A percentile compares a stretch with the other conserved stretches of the same genome.
Evolutionary conservation across 2,113 vertebrate species (phyloP).

Genomic region (Sapayoa aenigma): DNA sequence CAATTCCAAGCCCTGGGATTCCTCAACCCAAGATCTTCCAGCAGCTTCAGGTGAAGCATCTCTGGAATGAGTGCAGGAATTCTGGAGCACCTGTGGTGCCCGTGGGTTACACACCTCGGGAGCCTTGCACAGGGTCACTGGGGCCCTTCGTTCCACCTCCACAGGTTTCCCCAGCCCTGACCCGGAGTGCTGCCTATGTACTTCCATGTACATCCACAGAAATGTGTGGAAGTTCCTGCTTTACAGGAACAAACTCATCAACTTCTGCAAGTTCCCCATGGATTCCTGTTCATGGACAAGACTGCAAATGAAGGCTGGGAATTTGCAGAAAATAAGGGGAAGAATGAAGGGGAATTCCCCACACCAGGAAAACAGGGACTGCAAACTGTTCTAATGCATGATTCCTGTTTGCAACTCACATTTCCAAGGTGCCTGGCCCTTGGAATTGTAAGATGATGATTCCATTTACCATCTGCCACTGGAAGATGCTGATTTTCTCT

Average conservation of each 20-base stretch:
- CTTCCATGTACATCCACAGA: background rate
- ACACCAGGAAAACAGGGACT: background rate
- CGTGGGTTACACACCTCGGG: background rate
- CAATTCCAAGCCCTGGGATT: background rate
- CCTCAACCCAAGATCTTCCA: background rate
- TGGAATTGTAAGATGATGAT: background rate
- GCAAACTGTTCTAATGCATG: fast-evolving
- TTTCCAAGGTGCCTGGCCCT: background rate
- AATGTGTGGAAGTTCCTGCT: fast-evolving
- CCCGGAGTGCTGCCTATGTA: background rate
- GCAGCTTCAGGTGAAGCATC: background rate
- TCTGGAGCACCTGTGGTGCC: no score
- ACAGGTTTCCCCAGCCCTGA: background rate
- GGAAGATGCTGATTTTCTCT: background rate
- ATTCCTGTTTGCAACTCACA: background rate
- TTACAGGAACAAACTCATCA: background rate
- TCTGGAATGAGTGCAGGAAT: background rate
- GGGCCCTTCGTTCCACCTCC: background rate
- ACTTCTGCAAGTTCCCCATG: background rate
- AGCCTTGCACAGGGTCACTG: background rate
- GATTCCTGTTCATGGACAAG: background rate
- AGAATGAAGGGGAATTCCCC: background rate
- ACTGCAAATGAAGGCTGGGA: fast-evolving
- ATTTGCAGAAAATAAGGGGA: background rate
- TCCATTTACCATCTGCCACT: background rate